phyloP scores from a whole-genome alignment of 1,140 invertebrate species.

The Caenorhabditis remanei region DNA sequence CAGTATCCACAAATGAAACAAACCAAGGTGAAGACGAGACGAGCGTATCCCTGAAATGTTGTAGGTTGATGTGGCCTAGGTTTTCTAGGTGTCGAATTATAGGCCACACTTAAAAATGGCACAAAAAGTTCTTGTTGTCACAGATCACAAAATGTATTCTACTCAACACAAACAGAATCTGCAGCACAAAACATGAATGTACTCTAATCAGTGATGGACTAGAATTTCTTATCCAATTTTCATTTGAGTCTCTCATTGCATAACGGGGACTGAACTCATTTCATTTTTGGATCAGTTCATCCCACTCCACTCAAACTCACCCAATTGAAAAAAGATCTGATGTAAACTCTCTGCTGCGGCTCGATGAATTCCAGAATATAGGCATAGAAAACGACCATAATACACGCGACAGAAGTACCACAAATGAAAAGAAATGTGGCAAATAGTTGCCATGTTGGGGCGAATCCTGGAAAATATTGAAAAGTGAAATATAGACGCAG shows the following conservation, averaged over 20 bases:
- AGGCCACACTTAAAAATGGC: no score
- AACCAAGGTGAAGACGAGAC: conserved; percentile 59
- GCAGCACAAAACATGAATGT: no score
- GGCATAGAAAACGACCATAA: conserved; percentile 62
- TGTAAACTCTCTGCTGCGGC: conserved; percentile 61
- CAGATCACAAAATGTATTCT: no score
- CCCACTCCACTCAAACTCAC: conserved; percentile 3
- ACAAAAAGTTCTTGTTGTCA: no score
- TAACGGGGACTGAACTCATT: no score
- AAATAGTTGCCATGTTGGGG: conserved; percentile 57
- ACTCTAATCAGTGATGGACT: no score
- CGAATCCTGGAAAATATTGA: conserved; percentile 59
- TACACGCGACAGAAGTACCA: conserved; percentile 58
- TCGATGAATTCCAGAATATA: conserved; percentile 63
- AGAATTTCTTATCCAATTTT: no score
- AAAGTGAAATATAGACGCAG: background rate
- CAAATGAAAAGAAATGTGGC: conserved; percentile 46
- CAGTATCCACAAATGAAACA: conserved; percentile 58
- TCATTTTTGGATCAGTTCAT: no score
- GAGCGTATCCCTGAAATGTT: conserved; percentile 56
- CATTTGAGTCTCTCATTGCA: no score
- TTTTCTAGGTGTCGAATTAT: background rate
- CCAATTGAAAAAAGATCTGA: conserved; percentile 64
- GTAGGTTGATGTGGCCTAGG: no score
- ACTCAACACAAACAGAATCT: no score